phyloP scores from a whole-genome alignment of 1,140 invertebrate species.

The Saccostrea echinata region DNA sequence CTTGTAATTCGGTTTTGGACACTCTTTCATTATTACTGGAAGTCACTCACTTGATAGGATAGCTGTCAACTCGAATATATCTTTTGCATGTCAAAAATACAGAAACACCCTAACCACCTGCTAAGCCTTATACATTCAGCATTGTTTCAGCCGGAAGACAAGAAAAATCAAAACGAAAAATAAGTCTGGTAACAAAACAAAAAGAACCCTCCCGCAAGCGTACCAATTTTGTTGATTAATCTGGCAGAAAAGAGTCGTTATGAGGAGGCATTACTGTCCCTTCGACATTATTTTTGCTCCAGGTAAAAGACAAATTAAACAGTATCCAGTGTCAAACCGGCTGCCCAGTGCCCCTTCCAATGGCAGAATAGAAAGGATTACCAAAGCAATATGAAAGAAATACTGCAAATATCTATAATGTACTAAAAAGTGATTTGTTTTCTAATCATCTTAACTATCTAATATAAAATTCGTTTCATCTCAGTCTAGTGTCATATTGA shows the following conservation, averaged over 20 bases:
- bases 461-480: no score
- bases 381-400: no score
- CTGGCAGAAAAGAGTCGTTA: not conserved
- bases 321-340: not conserved
- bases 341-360: not conserved
- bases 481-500: no score
- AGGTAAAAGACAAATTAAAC: conserved; percentile 6
- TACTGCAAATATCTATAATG: no score
- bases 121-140: not conserved
- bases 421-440: no score
- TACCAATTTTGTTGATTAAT: conserved; percentile 22
- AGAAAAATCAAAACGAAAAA: conserved; percentile 33
- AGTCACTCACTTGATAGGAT: conserved; percentile 26
- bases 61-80: conserved; percentile 20
- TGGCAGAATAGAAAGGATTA: not conserved
- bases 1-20: not conserved
- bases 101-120: not conserved
- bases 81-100: conserved; percentile 6
- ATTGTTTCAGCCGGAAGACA: conserved; percentile 25
- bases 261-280: not conserved
- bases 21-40: conserved; percentile 9
- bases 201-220: not conserved
- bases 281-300: not conserved
- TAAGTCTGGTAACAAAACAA: not conserved
- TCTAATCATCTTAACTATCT: no score